These are phyloP conservation scores for Myopa tessellatipennis DNA, from an alignment of 2,888 invertebrate genomes.

Conservation along the genomic window DNA sequence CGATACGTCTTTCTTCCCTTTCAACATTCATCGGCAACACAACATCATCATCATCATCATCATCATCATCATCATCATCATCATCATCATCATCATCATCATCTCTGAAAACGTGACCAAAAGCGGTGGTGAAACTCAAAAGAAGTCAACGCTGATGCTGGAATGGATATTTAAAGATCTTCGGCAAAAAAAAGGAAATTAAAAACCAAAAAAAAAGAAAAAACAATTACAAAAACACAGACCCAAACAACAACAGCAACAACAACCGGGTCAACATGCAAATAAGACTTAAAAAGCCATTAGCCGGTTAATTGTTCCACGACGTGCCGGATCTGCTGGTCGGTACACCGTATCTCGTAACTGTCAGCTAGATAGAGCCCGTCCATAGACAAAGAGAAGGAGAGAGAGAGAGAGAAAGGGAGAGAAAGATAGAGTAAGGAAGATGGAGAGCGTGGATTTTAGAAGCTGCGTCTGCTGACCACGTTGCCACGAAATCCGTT, in stretches of 20 bases:
- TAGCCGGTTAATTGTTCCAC: constrained; percentile 31
- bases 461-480: background rate
- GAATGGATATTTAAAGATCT: background rate
- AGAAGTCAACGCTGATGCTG: background rate
- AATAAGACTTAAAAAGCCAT: constrained; percentile 37
- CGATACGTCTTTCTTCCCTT: no score
- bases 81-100: background rate
- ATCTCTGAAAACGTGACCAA: background rate
- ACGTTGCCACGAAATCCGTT: constrained; percentile 12
- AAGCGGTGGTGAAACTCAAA: background rate
- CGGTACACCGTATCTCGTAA: background rate
- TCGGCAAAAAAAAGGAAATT: background rate
- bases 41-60: background rate
- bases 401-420: no score
- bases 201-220: background rate
- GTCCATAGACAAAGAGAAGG: no score
- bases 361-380: background rate
- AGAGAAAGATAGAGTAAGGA: no score
- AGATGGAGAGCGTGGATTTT: no score
- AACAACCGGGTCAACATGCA: constrained; percentile 7
- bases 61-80: background rate
- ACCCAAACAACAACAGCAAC: background rate
- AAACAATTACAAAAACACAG: no score
- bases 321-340: background rate
- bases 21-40: no score